Conservation (phyloP, 2,888 invertebrate genomes). For the Galeruca laticollis region DNA sequence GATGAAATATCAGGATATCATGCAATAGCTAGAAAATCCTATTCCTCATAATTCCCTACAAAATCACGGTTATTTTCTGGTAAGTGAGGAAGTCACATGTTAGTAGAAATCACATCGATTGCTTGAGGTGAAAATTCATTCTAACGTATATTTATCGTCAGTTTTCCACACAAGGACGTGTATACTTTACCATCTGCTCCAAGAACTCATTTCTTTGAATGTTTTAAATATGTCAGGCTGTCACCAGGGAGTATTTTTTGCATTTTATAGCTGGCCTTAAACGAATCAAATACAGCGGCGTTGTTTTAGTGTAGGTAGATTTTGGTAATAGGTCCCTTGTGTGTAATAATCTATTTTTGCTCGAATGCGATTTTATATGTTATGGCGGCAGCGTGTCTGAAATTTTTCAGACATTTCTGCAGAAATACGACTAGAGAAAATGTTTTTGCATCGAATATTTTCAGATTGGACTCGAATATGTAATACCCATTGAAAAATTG, state of each 20-base stretch:
- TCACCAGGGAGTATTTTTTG: conserved; percentile 37
- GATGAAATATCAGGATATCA: no score
- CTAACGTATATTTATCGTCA: no score
- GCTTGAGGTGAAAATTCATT: no score
- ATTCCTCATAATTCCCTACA: no score
- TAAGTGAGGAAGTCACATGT: no score
- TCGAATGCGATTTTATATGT: conserved; percentile 59
- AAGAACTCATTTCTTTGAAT: no score
- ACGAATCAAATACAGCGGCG: conserved; percentile 48
- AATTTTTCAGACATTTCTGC: conserved; percentile 44
- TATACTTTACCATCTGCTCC: no score
- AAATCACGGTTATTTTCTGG: no score
- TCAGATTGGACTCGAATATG: conserved; percentile 43
- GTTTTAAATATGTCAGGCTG: conserved; percentile 43
- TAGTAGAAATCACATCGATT: no score
- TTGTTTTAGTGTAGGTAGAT: conserved; percentile 57
- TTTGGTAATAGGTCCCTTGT: conserved; percentile 60
- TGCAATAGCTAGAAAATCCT: no score
- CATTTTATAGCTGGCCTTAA: conserved; percentile 38
- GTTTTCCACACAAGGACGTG: no score
- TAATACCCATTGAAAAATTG: conserved; percentile 34
- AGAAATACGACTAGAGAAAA: conserved; percentile 44
- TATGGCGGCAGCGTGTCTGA: conserved; percentile 54
- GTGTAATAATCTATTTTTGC: conserved; percentile 63
- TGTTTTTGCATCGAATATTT: conserved; percentile 46